These are phyloP conservation scores for Acanthiza pusilla DNA, from an alignment of 2,797 vertebrate species.

Conservation along the genomic window DNA sequence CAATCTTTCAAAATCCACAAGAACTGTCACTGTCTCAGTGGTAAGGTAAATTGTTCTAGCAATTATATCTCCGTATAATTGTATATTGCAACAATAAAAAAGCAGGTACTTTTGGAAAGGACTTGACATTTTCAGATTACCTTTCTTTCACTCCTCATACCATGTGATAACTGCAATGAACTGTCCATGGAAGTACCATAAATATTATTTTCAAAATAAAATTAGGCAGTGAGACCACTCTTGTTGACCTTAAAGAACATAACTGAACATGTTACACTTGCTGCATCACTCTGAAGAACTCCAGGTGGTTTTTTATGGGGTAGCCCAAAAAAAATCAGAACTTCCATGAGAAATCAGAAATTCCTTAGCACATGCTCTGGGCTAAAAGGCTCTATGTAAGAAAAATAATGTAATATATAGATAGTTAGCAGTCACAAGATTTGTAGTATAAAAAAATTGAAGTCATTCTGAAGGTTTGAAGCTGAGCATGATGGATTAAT, in stretches of 20 bases:
- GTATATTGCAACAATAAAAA: neutral
- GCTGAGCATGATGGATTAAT: neutral
- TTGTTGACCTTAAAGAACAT: neutral
- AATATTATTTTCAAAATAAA: neutral
- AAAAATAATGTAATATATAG: neutral
- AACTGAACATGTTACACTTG: neutral
- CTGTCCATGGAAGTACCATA: neutral
- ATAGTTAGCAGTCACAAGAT: neutral
- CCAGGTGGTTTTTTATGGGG: neutral
- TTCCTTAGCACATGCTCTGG: neutral
- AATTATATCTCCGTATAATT: neutral
- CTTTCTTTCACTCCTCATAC: neutral
- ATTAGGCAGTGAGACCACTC: neutral
- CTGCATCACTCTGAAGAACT: neutral
- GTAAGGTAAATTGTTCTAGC: neutral
- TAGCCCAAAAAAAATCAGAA: neutral
- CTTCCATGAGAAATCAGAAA: neutral
- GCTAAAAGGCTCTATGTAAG: neutral
- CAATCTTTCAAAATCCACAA: neutral
- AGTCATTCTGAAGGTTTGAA: neutral
- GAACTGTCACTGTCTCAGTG: neutral
- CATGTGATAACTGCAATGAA: neutral
- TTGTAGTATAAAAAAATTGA: neutral
- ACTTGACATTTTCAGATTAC: neutral
- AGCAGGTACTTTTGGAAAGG: neutral